Evolutionary conservation across 2,797 vertebrate species (phyloP), one percentile per base, ranked within the genome.

Genomic region (Neoniphon sammara): DNA sequence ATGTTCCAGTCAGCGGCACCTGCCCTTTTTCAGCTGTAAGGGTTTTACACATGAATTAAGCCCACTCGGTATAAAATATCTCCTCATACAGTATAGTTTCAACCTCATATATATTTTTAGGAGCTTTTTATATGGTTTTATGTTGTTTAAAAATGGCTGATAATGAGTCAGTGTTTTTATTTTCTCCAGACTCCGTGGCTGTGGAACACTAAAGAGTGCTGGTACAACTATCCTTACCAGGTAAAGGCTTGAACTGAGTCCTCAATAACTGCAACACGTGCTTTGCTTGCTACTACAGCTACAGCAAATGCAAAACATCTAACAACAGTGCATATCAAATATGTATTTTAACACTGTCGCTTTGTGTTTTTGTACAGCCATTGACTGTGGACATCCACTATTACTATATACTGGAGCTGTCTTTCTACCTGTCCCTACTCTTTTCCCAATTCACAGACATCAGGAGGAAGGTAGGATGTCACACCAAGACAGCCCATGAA

Each of bases 181-280:
- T 75, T 50, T 78, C 68, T 85, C 17, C 83, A 99, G 98, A 96
- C 94, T 20, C 93, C 97, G 0, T 99, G 97, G 97, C 89, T 98
- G 58, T 98, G 97, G 98, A 96, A 98, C 90, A 98, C 97, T 61
- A 97, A 94, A 82, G 96, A 98, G 50, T 99, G 98, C 90, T 99
- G 98, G 98, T 96, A 94, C 39, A 97, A 97, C 87, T 99, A 99
- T 76, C 98, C 98, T 2, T 96, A 98, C 90, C 98, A 99, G 97
- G 98, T 99, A 95, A 94, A 83, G 17, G 49, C 65, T 23, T 9
- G 23, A 21, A 25, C 11, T 34, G 1, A 42, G 12, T 42, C 10
- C 2, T 11, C 10, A 42, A 42, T 11, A 42, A 12, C 10, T 2
- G 2, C 7, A 42, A 14, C 12, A 42, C 11, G 12, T 12, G 10